Conservation (phyloP, 1,140 invertebrate species). For the Cydia fagiglandana region DNA sequence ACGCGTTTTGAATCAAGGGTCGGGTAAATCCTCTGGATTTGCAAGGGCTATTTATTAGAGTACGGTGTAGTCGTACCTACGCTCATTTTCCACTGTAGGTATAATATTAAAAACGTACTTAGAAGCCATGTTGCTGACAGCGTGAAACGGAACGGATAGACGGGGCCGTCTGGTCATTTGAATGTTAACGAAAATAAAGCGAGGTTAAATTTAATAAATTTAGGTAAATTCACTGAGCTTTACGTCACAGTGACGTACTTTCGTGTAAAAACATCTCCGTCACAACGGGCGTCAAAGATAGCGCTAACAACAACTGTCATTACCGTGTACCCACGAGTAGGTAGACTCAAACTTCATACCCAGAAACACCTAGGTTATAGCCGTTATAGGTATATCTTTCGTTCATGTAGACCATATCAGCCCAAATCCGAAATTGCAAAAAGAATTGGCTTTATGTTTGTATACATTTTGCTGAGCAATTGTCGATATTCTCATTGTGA, state of each 20-base stretch:
- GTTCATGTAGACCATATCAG: no score
- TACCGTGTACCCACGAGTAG: neutral
- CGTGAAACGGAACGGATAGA: conserved; percentile 46
- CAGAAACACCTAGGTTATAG: no score
- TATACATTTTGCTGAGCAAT: no score
- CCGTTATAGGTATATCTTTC: no score
- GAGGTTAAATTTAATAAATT: conserved; percentile 50
- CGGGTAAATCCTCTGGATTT: no score
- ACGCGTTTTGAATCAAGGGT: no score
- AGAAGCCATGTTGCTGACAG: conserved; percentile 71
- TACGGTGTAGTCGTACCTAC: no score
- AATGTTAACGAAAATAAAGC: conserved; percentile 64
- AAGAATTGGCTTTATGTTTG: no score
- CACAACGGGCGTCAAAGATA: neutral
- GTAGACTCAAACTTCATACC: no score
- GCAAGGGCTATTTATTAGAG: no score
- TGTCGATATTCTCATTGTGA: no score
- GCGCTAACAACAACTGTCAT: neutral
- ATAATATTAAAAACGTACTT: neutral
- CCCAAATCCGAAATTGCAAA: no score
- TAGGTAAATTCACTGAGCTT: conserved; percentile 13
- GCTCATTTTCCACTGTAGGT: neutral
- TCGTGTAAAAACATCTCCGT: neutral
- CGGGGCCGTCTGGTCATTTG: neutral
- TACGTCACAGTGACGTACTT: conserved; percentile 9